Evolutionary conservation across 92 coral and sea anemone genomes (phyloP).

Genomic region (Porites lobata): DNA sequence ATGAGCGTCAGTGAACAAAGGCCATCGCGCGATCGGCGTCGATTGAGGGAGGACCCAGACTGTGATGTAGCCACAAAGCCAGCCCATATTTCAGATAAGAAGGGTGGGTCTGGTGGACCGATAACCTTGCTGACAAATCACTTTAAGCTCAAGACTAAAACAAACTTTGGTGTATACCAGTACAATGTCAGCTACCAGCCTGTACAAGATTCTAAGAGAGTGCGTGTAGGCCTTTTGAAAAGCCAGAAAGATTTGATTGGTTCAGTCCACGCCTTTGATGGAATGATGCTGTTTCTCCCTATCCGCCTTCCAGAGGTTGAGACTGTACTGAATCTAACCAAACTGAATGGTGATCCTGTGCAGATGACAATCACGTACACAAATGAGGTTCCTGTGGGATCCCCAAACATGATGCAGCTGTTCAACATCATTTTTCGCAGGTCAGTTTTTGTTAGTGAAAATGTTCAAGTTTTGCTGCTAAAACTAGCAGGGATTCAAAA

Average conservation of each 20-base stretch:
- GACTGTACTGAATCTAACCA: conserved; percentile 60
- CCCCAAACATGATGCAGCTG: conserved; percentile 86
- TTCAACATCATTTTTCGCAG: conserved; percentile 89
- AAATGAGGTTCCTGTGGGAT: conserved; percentile 79
- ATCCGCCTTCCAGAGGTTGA: conserved; percentile 76
- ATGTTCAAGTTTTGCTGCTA: neutral
- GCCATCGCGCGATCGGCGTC: neutral
- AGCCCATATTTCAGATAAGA: conserved; percentile 64
- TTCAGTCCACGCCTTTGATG: conserved; percentile 91
- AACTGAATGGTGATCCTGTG: conserved; percentile 74
- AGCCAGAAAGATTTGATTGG: conserved; percentile 83
- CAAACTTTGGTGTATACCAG: conserved; percentile 82
- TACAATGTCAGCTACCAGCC: conserved; percentile 90
- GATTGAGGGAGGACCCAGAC: conserved; percentile 20
- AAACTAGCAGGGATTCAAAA: too few species aligned
- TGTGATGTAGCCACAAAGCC: conserved; percentile 74
- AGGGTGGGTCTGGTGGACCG: conserved; percentile 71
- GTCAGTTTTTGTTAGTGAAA: conserved; percentile 42
- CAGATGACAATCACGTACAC: conserved; percentile 87
- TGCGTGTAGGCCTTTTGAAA: conserved; percentile 73
- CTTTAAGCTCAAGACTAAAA: conserved; percentile 70
- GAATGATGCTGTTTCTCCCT: conserved; percentile 92
- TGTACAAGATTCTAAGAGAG: conserved; percentile 87
- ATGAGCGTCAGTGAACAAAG: conserved; percentile 76
- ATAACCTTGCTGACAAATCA: conserved; percentile 76